Percentiles rank a stretch among this genome's conserved stretches.
These are phyloP conservation scores for Adineta ricciae DNA, from an alignment of 2,888 invertebrate species.

Conservation along the genomic window DNA sequence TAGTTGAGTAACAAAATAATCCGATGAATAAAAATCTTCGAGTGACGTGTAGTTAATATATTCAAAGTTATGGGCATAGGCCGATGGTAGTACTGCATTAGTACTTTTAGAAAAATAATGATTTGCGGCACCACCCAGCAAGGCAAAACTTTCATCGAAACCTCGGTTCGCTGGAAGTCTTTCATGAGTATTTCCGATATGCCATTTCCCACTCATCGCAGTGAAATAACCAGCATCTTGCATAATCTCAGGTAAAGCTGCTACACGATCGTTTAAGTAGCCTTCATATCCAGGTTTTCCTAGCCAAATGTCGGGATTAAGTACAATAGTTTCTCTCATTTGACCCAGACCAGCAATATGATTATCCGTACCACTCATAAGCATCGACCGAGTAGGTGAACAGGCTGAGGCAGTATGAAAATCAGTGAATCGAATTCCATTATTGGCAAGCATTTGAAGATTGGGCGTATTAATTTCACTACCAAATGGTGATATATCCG, in stretches of 20 bases:
- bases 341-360: slow-evolving; percentile 8
- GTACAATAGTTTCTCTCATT: not conserved
- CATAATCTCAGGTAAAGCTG: not conserved
- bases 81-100: not conserved
- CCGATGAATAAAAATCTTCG: slow-evolving; percentile 2
- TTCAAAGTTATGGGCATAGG: not conserved
- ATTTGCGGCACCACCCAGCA: not conserved
- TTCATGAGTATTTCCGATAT: not conserved
- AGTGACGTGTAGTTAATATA: not conserved
- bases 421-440: not conserved
- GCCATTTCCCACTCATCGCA: slow-evolving; percentile 2
- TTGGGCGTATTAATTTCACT: not conserved
- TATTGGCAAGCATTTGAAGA: not conserved
- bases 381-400: not conserved
- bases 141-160: not conserved
- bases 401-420: not conserved
- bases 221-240: not conserved
- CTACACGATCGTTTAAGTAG: not conserved
- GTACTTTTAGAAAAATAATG: not conserved
- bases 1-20: not conserved
- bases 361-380: not conserved
- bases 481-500: not conserved
- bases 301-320: not conserved
- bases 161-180: not conserved
- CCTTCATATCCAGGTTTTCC: not conserved